phyloP scores from a whole-genome alignment of 1,140 invertebrate species.

The Campoletis sonorensis region DNA sequence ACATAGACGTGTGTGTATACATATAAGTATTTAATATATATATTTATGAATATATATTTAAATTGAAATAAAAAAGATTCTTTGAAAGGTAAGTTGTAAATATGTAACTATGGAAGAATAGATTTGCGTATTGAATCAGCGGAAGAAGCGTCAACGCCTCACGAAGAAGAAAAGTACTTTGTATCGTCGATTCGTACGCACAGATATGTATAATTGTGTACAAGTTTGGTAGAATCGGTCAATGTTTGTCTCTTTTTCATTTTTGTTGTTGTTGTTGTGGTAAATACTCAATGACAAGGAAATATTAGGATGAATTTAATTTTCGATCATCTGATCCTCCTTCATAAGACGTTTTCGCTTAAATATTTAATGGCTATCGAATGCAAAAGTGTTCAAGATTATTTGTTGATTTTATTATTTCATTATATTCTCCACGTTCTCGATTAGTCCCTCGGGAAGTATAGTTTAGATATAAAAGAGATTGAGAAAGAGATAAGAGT shows the following conservation, averaged over 20 bases:
- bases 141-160: constrained; percentile 54
- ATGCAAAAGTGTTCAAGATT: constrained; percentile 44
- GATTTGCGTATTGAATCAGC: constrained; percentile 71
- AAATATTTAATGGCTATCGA: constrained; percentile 24
- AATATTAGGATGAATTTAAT: constrained; percentile 19
- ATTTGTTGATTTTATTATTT: background rate
- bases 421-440: background rate
- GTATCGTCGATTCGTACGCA: background rate
- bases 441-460: background rate
- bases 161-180: constrained; percentile 23
- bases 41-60: too few relatives aligned
- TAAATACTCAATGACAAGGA: background rate
- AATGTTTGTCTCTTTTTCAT: background rate
- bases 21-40: background rate
- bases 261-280: background rate
- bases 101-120: constrained; percentile 72
- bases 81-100: constrained; percentile 34
- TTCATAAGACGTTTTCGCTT: constrained; percentile 34
- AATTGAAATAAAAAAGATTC: background rate
- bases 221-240: constrained; percentile 36
- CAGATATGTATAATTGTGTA: constrained; percentile 52
- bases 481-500: background rate
- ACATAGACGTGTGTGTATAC: too few relatives aligned
- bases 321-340: constrained; percentile 26
- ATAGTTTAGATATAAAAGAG: background rate